Percentiles rank a stretch among this genome's conserved stretches.
These are phyloP conservation scores for Rutpela maculata DNA, from an alignment of 2,888 invertebrate genomes.

Conservation along the genomic window DNA sequence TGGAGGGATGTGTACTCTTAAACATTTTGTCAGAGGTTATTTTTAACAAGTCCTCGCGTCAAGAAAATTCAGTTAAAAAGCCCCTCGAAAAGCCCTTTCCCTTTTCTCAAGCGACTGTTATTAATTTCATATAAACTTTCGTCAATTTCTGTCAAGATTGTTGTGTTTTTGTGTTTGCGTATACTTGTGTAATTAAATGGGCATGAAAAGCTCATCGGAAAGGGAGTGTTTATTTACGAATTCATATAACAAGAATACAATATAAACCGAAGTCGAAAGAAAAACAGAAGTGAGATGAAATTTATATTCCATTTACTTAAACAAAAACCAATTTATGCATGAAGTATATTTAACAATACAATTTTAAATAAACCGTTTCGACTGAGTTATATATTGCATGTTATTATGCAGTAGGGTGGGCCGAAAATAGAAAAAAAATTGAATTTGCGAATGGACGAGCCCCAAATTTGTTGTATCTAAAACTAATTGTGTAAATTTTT, in stretches of 20 bases:
- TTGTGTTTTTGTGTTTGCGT: constrained; percentile 5
- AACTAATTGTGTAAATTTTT: no score
- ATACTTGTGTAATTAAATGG: constrained; percentile 17
- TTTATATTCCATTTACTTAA: constrained; percentile 28
- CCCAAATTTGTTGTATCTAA: no score
- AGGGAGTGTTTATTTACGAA: constrained; percentile 27
- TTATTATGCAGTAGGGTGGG: no score
- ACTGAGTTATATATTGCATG: no score
- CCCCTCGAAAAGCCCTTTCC: neutral
- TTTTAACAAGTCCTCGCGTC: no score
- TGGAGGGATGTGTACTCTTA: neutral
- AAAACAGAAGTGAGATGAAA: constrained; percentile 26
- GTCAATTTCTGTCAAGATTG: constrained; percentile 14
- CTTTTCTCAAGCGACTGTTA: neutral
- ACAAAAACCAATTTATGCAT: constrained; percentile 17
- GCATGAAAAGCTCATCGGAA: constrained; percentile 3
- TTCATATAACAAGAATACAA: constrained; percentile 14
- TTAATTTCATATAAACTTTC: constrained; percentile 8
- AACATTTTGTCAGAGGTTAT: neutral
- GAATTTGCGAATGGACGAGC: no score
- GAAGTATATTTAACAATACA: constrained; percentile 6
- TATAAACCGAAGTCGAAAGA: constrained; percentile 21
- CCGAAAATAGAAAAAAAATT: no score
- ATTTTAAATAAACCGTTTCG: constrained; percentile 4
- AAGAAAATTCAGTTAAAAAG: no score